Conservation (phyloP, 2,888 invertebrate species). For the Meandrusa payeni region DNA sequence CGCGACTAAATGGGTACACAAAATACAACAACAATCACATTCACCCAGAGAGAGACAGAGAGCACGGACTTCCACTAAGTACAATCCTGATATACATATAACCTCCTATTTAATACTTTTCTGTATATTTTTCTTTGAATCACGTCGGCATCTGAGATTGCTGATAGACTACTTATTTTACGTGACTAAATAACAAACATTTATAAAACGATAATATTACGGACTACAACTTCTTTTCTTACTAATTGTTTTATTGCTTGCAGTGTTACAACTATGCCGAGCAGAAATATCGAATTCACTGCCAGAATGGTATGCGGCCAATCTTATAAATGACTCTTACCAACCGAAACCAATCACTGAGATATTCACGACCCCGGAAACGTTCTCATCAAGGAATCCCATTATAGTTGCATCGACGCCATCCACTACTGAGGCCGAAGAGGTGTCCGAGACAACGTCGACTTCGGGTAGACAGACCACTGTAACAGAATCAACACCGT, state of each 20-base stretch:
- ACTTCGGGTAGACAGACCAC: constrained; percentile 14
- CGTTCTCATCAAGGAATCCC: constrained; percentile 52
- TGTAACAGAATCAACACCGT: constrained; percentile 15
- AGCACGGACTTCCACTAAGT: no score
- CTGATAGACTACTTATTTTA: no score
- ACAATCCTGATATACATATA: no score
- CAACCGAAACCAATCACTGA: constrained; percentile 66
- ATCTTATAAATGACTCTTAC: constrained; percentile 61
- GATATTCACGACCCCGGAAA: constrained; percentile 56
- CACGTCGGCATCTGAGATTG: no score
- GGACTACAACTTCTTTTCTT: no score
- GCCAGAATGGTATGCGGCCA: constrained; percentile 68
- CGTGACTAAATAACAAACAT: no score
- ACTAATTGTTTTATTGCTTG: constrained; percentile 34
- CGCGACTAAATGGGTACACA: no score
- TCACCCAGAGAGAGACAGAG: no score
- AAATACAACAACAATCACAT: no score
- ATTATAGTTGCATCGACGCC: constrained; percentile 37
- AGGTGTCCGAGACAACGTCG: constrained; percentile 15
- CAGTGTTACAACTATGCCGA: constrained; percentile 73
- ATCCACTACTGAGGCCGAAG: constrained; percentile 15
- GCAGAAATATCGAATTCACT: constrained; percentile 52
- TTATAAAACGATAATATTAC: no score
- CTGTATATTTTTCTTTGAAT: no score
- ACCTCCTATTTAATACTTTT: no score